These are phyloP conservation scores for Lasioglossum baleicum DNA, from an alignment of 1,140 invertebrate species.

Conservation along the genomic window DNA sequence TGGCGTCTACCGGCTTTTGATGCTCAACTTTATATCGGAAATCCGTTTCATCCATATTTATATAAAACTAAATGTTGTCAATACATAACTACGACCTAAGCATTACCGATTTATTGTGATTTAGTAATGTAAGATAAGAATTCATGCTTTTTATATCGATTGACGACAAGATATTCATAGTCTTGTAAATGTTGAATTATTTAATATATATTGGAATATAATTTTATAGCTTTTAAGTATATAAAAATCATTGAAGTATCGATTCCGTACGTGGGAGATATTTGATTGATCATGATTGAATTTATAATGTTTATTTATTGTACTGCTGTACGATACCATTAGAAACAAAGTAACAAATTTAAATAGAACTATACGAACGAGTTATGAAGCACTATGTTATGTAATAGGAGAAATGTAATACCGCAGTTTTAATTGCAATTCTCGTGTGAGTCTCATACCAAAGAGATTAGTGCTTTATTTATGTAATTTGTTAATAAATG, in stretches of 20 bases:
- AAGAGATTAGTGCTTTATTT: conserved; percentile 67
- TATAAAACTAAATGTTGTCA: conserved; percentile 33
- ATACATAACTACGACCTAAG: conserved; percentile 39
- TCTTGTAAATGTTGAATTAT: conserved; percentile 52
- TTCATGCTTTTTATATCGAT: conserved; percentile 47
- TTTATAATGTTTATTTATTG: conserved; percentile 46
- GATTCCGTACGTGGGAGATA: conserved; percentile 21
- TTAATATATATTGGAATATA: conserved; percentile 31
- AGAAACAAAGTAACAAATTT: conserved; percentile 40
- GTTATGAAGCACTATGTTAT: conserved; percentile 24
- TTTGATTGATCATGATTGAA: conserved; percentile 13
- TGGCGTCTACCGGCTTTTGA: conserved; percentile 24
- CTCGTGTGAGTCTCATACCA: conserved; percentile 54
- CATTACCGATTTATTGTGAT: conserved; percentile 58
- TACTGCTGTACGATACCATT: conserved; percentile 29
- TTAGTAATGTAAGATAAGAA: conserved; percentile 43
- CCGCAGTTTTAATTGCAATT: conserved; percentile 24
- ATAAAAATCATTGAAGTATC: conserved; percentile 25
- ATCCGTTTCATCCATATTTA: conserved; percentile 24
- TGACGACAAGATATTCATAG: conserved; percentile 30
- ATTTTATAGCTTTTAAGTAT: conserved; percentile 33
- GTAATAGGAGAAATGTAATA: background rate
- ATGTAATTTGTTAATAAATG: conserved; percentile 54
- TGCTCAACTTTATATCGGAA: conserved; percentile 33
- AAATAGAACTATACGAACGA: conserved; percentile 25